phyloP scores from a whole-genome alignment of 2,113 vertebrate genomes.

The Phodopus roborovskii region DNA sequence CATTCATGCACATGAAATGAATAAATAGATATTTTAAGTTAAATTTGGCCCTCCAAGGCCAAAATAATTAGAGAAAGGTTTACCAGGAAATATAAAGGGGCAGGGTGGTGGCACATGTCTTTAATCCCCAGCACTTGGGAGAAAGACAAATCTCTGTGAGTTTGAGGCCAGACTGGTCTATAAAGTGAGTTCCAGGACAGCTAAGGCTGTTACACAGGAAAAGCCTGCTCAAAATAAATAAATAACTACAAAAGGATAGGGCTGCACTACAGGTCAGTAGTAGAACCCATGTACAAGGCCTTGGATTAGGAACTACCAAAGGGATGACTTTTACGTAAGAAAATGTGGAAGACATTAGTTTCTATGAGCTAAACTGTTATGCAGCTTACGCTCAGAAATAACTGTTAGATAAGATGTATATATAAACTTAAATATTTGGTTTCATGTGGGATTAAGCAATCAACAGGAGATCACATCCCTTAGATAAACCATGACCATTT shows the following conservation, averaged over 20 bases:
- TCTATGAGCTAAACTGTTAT: background rate
- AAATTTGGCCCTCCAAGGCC: background rate
- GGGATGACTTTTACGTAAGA: background rate
- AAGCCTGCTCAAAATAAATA: background rate
- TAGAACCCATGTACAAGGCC: background rate
- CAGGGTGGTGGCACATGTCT: background rate
- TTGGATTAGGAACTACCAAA: constrained; percentile 35
- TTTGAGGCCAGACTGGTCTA: background rate
- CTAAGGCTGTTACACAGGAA: background rate
- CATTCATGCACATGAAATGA: background rate
- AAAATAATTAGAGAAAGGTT: constrained; percentile 5
- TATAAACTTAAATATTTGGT: constrained; percentile 43
- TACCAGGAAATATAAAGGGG: background rate
- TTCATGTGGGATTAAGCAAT: constrained; percentile 25
- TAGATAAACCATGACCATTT: background rate
- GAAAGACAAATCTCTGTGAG: background rate
- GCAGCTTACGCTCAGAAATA: constrained; percentile 3
- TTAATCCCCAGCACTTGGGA: background rate
- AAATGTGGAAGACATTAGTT: background rate
- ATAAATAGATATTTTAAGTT: background rate
- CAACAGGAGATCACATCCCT: background rate
- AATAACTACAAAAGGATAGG: background rate
- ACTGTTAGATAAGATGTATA: background rate
- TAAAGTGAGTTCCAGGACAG: background rate
- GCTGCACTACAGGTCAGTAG: background rate